Evolutionary conservation across 2,797 vertebrate species (phyloP), one percentile per base, ranked within the genome.

Genomic region (Dermochelys coriacea): DNA sequence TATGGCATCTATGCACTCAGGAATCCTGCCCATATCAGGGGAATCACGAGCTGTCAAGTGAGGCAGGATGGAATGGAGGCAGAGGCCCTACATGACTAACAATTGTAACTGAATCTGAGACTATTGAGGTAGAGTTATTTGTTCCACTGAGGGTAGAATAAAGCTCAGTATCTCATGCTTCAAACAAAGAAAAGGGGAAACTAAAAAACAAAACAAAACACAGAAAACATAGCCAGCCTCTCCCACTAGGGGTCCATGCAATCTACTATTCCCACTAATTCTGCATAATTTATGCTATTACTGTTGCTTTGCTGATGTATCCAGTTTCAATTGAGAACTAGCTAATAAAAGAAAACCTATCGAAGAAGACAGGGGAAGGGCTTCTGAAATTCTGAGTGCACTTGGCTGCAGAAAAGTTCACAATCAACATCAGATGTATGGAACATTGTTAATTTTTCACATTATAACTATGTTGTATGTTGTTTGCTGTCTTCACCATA

Each of bases 361-460:
- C 8, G 5, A 31, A 71, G 45, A 54, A 52, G 23, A 50, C 8
- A 55, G 57, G 8, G 57, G 80, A 37, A 68, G 34, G 80, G 47
- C 19, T 84, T 59, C 37, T 41, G 78, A 82, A 87, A 87, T n/a
- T 64, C 75, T 78, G 41, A 37, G 78, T 29, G n/a, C 68, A 71
- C 0, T 0, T 49, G 37, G n/a, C 15, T 41, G 74, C 4, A 34
- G 9, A 31, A 59, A 45, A 23, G 74, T 83, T 75, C 79, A 54
- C 79, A 88, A 90, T 47, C 12, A 68, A n/a, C 5, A 15, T 2
- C 8, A 0, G 2, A 1, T 77, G 5, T 51, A 50, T 87, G 55
- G 45, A n/a, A 77, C 10, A 6, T 45, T 80, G 89, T 59, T 75
- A 19, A 45, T 45, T 37, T 78, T 71, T 71, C 37, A 59, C 4